Conservation (phyloP, 2,888 invertebrate genomes). For the Oxystoma pomonae region DNA sequence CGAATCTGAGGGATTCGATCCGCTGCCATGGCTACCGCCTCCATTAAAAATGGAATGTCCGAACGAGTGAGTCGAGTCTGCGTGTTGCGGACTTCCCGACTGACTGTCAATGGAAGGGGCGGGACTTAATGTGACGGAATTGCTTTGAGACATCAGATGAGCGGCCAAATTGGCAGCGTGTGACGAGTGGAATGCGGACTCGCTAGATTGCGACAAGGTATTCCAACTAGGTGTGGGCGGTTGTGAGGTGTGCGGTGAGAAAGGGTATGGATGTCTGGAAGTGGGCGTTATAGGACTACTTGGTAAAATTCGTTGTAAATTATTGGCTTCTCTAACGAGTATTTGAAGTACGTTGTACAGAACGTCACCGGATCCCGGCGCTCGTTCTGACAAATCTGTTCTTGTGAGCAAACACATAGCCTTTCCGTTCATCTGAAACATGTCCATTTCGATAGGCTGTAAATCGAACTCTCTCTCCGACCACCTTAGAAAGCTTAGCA, state of each 20-base stretch:
- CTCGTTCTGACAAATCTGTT: conserved; percentile 84
- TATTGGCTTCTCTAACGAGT: conserved; percentile 75
- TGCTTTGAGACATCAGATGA: conserved; percentile 70
- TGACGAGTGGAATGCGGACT: conserved; percentile 40
- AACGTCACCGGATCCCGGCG: conserved; percentile 91
- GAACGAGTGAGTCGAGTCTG: conserved; percentile 52
- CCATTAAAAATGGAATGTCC: conserved; percentile 47
- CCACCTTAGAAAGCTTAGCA: conserved; percentile 76
- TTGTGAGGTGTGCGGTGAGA: conserved; percentile 72
- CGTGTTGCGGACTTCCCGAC: conserved; percentile 79
- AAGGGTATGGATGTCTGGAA: conserved; percentile 66
- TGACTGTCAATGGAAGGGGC: conserved; percentile 86
- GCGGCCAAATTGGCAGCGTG: conserved; percentile 62
- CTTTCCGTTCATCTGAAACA: conserved; percentile 97
- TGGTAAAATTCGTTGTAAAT: conserved; percentile 73
- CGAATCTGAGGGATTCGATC: conserved; percentile 77
- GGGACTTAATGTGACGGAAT: conserved; percentile 86
- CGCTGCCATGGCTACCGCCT: conserved; percentile 46
- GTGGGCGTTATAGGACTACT: conserved; percentile 81
- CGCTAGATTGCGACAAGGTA: conserved; percentile 41
- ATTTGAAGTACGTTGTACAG: conserved; percentile 90
- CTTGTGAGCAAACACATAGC: conserved; percentile 85
- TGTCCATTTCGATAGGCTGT: conserved; percentile 86
- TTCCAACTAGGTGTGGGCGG: conserved; percentile 77
- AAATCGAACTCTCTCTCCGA: conserved; percentile 90